Evolutionary conservation across 1,140 invertebrate genomes (phyloP).

Genomic region (Tetramorium simillimum): DNA sequence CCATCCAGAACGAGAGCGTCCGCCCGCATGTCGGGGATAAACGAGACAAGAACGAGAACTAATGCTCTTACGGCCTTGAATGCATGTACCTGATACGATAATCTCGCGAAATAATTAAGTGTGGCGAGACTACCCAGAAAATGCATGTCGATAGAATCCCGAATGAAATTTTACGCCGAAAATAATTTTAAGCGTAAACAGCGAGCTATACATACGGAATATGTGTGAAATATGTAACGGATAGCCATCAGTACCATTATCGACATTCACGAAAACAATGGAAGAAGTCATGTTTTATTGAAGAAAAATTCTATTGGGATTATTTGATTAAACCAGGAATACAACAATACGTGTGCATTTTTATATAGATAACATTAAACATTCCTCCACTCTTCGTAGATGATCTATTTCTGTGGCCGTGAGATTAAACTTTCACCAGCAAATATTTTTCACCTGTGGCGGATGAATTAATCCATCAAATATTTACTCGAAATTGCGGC

Average conservation of each 20-base stretch:
- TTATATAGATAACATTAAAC: conserved; percentile 2
- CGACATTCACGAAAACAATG: background rate
- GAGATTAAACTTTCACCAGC: conserved; percentile 29
- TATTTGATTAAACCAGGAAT: conserved; percentile 5
- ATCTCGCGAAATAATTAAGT: conserved; percentile 49
- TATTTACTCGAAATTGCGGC: conserved; percentile 48
- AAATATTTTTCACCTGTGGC: conserved; percentile 49
- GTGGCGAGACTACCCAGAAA: background rate
- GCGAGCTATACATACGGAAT: background rate
- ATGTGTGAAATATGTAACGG: background rate
- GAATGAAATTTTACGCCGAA: conserved; percentile 11
- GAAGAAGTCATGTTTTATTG: background rate
- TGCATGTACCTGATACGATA: conserved; percentile 50
- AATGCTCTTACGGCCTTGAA: conserved; percentile 48
- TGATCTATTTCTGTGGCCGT: conserved; percentile 4
- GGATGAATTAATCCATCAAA: conserved; percentile 48
- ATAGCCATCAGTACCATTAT: conserved; percentile 7
- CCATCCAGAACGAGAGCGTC: background rate
- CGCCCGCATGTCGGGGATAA: conserved; percentile 29
- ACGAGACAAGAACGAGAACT: conserved; percentile 49
- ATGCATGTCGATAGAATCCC: background rate
- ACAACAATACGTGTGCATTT: background rate
- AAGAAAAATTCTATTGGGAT: background rate
- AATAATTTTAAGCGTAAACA: conserved; percentile 34
- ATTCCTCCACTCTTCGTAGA: background rate